Evolutionary conservation across 1,140 invertebrate species (phyloP).

Genomic region (Epicauta chinensis): DNA sequence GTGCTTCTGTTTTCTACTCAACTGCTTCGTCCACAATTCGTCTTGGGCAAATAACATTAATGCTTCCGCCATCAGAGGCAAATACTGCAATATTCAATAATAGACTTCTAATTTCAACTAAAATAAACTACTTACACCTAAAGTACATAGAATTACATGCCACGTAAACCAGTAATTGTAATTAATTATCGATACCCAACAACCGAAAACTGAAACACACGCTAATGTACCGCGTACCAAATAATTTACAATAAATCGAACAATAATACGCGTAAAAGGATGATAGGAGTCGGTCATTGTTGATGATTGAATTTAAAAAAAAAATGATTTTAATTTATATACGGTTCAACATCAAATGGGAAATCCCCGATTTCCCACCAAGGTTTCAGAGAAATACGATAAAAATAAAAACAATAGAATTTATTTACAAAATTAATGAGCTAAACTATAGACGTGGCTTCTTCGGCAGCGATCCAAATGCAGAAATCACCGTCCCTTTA

Average conservation of each 20-base stretch:
- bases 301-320: too few species aligned
- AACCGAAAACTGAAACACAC: constrained; percentile 17
- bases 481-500: constrained; percentile 81
- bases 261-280: background rate
- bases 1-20: constrained; percentile 26
- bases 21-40: constrained; percentile 26
- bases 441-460: constrained; percentile 57
- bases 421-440: constrained; percentile 11
- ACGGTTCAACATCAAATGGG: too few species aligned
- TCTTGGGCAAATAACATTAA: constrained; percentile 29
- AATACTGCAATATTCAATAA: constrained; percentile 21
- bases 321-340: too few species aligned
- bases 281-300: too few species aligned
- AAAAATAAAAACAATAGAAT: background rate
- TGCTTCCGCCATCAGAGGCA: constrained; percentile 32
- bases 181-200: constrained; percentile 22
- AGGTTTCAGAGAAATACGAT: too few species aligned
- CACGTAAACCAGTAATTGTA: constrained; percentile 26
- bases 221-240: constrained; percentile 14
- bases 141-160: constrained; percentile 30
- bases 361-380: too few species aligned
- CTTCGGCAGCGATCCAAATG: constrained; percentile 80
- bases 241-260: constrained; percentile 26
- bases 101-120: background rate
- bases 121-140: constrained; percentile 27